phyloP scores from a whole-genome alignment of 92 coral and sea anemone genomes.

The Muricea muricata region DNA sequence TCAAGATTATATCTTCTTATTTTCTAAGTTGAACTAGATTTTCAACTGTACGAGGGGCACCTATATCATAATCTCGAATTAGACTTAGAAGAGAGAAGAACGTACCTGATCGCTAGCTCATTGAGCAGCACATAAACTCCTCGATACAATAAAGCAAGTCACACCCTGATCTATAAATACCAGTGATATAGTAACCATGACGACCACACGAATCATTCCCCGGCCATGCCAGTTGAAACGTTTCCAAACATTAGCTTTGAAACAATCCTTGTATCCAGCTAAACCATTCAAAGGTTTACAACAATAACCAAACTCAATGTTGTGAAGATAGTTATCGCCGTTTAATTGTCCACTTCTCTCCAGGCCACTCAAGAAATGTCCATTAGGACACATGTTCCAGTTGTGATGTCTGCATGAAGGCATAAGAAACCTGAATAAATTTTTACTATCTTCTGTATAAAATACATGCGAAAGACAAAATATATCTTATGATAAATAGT shows the following conservation, averaged over 20 bases:
- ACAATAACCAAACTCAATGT: constrained; percentile 25
- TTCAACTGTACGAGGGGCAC: no score
- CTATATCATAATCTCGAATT: no score
- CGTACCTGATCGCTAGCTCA: not conserved
- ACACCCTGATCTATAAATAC: constrained; percentile 12
- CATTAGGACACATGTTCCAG: constrained; percentile 31
- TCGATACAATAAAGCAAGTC: constrained; percentile 31
- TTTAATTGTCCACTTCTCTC: not conserved
- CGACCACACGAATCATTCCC: constrained; percentile 41
- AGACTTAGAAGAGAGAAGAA: not conserved
- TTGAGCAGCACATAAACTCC: constrained; percentile 23
- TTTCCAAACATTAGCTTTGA: constrained; percentile 1
- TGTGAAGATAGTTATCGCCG: constrained; percentile 15
- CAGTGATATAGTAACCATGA: constrained; percentile 29
- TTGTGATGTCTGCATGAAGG: not conserved
- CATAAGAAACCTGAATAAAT: not conserved
- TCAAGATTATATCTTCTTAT: no score
- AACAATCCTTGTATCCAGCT: constrained; percentile 3
- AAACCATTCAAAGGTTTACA: not conserved
- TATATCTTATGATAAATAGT: no score
- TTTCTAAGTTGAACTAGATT: no score
- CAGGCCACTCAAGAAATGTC: constrained; percentile 23
- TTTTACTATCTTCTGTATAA: no score
- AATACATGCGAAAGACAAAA: no score
- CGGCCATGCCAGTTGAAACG: not conserved